These are phyloP conservation scores for Amblyraja radiata DNA, from an alignment of 2,797 vertebrate genomes.

Conservation along the genomic window DNA sequence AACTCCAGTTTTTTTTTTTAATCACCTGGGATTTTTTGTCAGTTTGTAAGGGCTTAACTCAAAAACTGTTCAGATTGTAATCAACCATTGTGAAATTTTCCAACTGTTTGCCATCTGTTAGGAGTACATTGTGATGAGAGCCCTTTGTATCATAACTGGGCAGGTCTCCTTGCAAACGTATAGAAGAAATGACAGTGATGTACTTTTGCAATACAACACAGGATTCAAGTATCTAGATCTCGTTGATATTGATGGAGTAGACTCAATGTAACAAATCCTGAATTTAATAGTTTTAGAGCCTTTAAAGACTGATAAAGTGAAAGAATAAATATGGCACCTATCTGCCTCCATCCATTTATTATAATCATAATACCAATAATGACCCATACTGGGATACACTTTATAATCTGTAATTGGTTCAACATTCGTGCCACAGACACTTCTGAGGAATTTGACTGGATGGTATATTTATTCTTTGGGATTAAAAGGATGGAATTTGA, in stretches of 20 bases:
- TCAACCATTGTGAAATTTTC: neutral
- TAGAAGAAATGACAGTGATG: neutral
- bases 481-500: neutral
- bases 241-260: neutral
- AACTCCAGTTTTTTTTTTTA: neutral
- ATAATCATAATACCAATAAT: neutral
- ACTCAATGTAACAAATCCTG: neutral
- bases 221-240: neutral
- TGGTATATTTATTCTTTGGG: slow-evolving; percentile 23
- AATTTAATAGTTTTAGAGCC: neutral
- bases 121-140: neutral
- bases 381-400: neutral
- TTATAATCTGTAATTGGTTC: neutral
- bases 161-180: neutral
- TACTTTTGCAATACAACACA: neutral
- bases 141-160: neutral
- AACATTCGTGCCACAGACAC: neutral
- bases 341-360: neutral
- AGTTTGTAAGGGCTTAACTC: slow-evolving; percentile 1
- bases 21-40: neutral
- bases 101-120: neutral
- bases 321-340: neutral
- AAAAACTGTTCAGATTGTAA: neutral
- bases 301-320: neutral
- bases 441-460: neutral